Evolutionary conservation across 2,888 invertebrate genomes (phyloP).

Genomic region (Ceramica pisi): DNA sequence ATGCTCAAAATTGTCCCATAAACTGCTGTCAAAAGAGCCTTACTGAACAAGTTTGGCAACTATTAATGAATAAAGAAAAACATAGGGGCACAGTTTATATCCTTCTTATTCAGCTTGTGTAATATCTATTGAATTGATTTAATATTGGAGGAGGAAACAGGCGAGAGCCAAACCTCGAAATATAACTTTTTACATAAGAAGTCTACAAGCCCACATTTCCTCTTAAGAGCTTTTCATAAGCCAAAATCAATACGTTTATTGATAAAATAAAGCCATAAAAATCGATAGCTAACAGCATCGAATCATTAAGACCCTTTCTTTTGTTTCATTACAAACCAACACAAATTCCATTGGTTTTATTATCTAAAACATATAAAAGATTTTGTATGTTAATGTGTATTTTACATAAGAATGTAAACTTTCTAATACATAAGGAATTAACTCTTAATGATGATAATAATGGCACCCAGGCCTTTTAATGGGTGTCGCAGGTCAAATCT

Average conservation of each 20-base stretch:
- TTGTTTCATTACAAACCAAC: slow-evolving; percentile 48
- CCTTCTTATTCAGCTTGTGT: too few relatives aligned
- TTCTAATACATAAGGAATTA: slow-evolving; percentile 61
- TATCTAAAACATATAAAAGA: slow-evolving; percentile 25
- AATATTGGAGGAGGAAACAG: too few relatives aligned
- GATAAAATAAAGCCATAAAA: slow-evolving; percentile 36
- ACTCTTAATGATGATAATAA: slow-evolving; percentile 60
- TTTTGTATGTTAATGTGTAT: slow-evolving; percentile 46
- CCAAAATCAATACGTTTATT: slow-evolving; percentile 29
- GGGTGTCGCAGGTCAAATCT: slow-evolving; percentile 44
- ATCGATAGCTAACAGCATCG: slow-evolving; percentile 25
- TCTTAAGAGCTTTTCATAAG: background rate
- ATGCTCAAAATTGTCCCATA: too few relatives aligned
- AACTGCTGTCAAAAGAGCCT: too few relatives aligned
- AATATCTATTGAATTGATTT: too few relatives aligned
- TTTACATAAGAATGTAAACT: slow-evolving; percentile 66
- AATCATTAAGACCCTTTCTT: slow-evolving; percentile 36
- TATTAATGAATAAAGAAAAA: too few relatives aligned
- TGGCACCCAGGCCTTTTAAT: slow-evolving; percentile 44
- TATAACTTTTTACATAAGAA: too few relatives aligned
- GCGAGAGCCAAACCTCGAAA: too few relatives aligned
- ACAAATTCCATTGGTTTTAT: slow-evolving; percentile 50
- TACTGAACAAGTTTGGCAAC: too few relatives aligned
- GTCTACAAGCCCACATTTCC: too few relatives aligned
- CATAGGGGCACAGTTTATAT: too few relatives aligned